Percentiles rank a stretch among this genome's conserved stretches.
Conservation (phyloP, 1,140 invertebrate species). For the Cataglyphis hispanica region DNA sequence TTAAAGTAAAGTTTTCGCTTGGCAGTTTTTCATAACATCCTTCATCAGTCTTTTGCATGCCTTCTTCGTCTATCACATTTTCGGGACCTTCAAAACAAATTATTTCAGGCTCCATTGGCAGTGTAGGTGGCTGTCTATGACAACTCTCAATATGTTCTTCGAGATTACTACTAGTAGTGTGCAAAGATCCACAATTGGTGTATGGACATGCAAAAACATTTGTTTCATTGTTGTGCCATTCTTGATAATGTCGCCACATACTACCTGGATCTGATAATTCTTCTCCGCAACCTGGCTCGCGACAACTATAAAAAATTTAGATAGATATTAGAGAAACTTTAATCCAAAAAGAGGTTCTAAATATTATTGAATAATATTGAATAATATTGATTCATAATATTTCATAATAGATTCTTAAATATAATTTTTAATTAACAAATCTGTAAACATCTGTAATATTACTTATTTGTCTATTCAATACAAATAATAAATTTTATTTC, state of each 20-base stretch:
- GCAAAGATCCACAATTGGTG: constrained; percentile 83
- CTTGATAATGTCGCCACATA: constrained; percentile 86
- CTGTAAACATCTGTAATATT: neutral
- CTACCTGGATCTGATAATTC: constrained; percentile 84
- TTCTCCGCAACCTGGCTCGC: constrained; percentile 84
- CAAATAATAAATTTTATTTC: neutral
- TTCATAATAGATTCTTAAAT: neutral
- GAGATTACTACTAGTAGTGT: constrained; percentile 81
- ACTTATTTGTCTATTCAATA: neutral
- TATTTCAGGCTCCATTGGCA: constrained; percentile 84
- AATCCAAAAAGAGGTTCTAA: neutral
- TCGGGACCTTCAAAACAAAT: constrained; percentile 85
- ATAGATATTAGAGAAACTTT: neutral
- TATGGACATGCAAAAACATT: constrained; percentile 84
- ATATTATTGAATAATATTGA: neutral
- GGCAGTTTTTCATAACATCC: constrained; percentile 75
- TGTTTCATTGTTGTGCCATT: constrained; percentile 85
- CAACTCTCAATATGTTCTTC: constrained; percentile 84
- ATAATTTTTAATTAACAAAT: neutral
- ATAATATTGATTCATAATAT: too few species aligned
- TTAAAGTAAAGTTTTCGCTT: constrained; percentile 70
- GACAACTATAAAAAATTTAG: constrained; percentile 76
- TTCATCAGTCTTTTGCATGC: constrained; percentile 75
- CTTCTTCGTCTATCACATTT: constrained; percentile 78
- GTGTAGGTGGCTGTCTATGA: constrained; percentile 80